phyloP scores from a whole-genome alignment of 2,113 vertebrate genomes.

The Rana temporaria region DNA sequence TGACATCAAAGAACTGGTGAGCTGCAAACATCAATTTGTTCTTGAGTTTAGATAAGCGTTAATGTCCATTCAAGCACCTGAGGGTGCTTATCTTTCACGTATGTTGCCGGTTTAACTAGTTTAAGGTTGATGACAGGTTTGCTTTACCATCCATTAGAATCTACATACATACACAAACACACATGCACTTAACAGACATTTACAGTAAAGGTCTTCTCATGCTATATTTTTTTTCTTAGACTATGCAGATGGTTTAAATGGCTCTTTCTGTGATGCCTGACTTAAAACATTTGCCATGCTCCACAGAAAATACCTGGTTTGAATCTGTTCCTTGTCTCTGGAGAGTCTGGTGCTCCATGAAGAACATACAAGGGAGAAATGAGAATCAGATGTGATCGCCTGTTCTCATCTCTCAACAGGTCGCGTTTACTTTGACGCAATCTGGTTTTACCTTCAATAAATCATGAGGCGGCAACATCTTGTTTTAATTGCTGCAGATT shows the following conservation, averaged over 20 bases:
- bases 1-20: no score
- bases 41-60: no score
- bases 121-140: no score
- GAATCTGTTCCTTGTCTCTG: constrained; percentile 71
- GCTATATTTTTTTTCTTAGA: constrained; percentile 57
- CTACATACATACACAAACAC: no score
- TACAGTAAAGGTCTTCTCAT: background rate
- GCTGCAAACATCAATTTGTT: no score
- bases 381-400: constrained; percentile 66
- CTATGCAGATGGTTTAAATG: constrained; percentile 59
- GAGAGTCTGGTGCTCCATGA: constrained; percentile 69
- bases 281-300: constrained; percentile 69
- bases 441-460: constrained; percentile 40
- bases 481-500: constrained; percentile 27
- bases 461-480: constrained; percentile 17
- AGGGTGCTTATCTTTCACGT: no score
- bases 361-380: constrained; percentile 57
- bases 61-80: no score
- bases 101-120: no score
- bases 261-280: constrained; percentile 69
- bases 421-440: constrained; percentile 60
- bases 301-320: constrained; percentile 75
- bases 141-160: no score
- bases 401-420: constrained; percentile 58
- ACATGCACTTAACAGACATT: no score